Conservation (phyloP, 2,888 invertebrate species). For the Orthosia incerta region DNA sequence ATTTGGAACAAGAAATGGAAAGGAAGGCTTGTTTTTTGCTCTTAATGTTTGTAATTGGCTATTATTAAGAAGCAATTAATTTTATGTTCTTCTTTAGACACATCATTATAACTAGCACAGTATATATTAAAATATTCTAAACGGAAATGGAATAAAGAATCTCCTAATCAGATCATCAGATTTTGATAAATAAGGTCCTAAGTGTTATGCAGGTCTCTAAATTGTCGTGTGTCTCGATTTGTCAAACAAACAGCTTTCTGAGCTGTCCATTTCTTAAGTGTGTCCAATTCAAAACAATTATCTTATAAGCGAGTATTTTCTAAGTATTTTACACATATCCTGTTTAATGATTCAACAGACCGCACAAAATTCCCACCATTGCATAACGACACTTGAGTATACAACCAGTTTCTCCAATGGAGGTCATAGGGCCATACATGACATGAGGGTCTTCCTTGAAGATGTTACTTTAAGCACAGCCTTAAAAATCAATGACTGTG, state of each 20-base stretch:
- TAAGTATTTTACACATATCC: constrained; percentile 45
- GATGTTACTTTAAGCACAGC: constrained; percentile 30
- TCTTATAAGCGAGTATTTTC: constrained; percentile 6
- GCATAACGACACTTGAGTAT: constrained; percentile 33
- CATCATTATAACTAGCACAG: not conserved
- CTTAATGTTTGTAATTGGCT: constrained; percentile 9
- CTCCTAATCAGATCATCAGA: no score
- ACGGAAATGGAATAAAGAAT: no score
- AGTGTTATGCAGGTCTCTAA: not conserved
- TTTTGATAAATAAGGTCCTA: no score
- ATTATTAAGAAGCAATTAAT: constrained; percentile 1
- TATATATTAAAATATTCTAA: no score
- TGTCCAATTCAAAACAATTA: not conserved
- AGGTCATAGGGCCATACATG: constrained; percentile 53
- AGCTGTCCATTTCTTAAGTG: not conserved
- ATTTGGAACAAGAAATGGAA: constrained; percentile 11
- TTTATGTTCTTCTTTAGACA: not conserved
- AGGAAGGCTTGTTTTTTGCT: not conserved
- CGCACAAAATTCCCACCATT: constrained; percentile 48
- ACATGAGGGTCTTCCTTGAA: constrained; percentile 45
- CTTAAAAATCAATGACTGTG: not conserved
- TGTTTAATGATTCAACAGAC: constrained; percentile 50
- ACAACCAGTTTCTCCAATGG: constrained; percentile 50
- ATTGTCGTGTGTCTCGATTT: not conserved
- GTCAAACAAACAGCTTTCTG: not conserved